phyloP scores from a whole-genome alignment of 2,888 invertebrate species.

The Erebia ligea region DNA sequence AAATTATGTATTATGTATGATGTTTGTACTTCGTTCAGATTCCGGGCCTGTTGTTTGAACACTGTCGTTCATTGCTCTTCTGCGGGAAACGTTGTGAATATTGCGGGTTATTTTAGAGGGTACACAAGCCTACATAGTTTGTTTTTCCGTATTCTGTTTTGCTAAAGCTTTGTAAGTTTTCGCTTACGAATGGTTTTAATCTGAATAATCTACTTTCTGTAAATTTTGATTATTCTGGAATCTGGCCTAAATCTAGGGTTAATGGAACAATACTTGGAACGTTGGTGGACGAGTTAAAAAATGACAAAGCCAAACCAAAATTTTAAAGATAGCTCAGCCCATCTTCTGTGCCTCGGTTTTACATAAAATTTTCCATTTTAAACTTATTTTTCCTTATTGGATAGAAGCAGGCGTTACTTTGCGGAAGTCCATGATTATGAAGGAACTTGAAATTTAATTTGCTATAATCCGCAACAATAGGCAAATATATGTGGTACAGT shows the following conservation, averaged over 20 bases:
- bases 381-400: not conserved
- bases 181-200: not conserved
- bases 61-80: conserved; percentile 31
- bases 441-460: too few relatives aligned
- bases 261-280: not conserved
- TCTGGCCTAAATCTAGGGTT: not conserved
- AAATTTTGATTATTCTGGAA: not conserved
- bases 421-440: too few relatives aligned
- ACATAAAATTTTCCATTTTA: conserved; percentile 4
- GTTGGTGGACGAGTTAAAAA: not conserved
- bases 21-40: conserved; percentile 37
- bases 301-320: not conserved
- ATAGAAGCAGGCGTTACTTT: too few relatives aligned
- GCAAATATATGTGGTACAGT: too few relatives aligned
- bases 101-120: conserved; percentile 23
- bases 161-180: conserved; percentile 2
- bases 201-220: not conserved
- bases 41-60: conserved; percentile 36
- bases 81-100: conserved; percentile 22
- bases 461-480: too few relatives aligned
- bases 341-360: not conserved
- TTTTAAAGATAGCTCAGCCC: not conserved
- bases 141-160: conserved; percentile 16
- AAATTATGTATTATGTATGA: conserved; percentile 44
- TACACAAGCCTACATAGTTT: conserved; percentile 11